Percentiles rank a stretch among this genome's conserved stretches.
phyloP scores from a whole-genome alignment of 1,140 invertebrate genomes.

The Drosophila ananassae region DNA sequence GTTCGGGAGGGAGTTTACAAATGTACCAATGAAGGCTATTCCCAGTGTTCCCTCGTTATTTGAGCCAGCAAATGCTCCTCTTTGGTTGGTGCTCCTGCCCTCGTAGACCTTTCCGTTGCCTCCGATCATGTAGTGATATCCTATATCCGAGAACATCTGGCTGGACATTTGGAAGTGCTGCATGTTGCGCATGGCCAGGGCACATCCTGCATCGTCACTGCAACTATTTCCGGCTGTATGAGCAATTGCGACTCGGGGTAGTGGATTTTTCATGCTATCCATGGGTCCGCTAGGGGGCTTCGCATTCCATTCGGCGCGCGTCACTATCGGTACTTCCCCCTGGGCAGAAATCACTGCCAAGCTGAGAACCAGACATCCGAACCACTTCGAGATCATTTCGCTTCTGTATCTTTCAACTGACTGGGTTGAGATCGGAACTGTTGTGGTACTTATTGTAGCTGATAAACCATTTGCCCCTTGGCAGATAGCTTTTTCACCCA shows the following conservation, averaged over 20 bases:
- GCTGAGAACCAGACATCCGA: slow-evolving; percentile 12
- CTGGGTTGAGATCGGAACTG: slow-evolving; percentile 27
- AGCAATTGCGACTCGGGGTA: slow-evolving; percentile 85
- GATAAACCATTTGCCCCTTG: slow-evolving; percentile 51
- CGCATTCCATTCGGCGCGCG: slow-evolving; percentile 86
- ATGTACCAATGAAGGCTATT: slow-evolving; percentile 86
- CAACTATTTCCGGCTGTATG: slow-evolving; percentile 85
- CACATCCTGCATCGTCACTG: slow-evolving; percentile 80
- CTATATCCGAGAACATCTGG: slow-evolving; percentile 85
- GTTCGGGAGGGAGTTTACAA: slow-evolving; percentile 82
- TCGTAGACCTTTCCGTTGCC: slow-evolving; percentile 88
- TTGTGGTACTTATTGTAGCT: slow-evolving; percentile 40
- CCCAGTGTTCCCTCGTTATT: slow-evolving; percentile 87
- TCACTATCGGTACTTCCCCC: slow-evolving; percentile 54
- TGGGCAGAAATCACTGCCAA: slow-evolving; percentile 20
- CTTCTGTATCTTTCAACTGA: slow-evolving; percentile 20
- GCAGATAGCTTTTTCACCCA: slow-evolving; percentile 19
- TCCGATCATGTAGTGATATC: slow-evolving; percentile 88
- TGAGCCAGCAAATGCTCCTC: slow-evolving; percentile 86
- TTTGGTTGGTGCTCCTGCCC: slow-evolving; percentile 86
- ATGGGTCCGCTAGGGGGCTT: slow-evolving; percentile 84
- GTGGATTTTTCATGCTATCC: slow-evolving; percentile 83
- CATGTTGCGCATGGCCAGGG: slow-evolving; percentile 84
- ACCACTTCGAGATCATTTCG: slow-evolving; percentile 43
- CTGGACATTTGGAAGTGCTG: slow-evolving; percentile 85